Evolutionary conservation across 2,888 invertebrate genomes (phyloP), one percentile per base, ranked within the genome.

Genomic region (Pammene fasciana): DNA sequence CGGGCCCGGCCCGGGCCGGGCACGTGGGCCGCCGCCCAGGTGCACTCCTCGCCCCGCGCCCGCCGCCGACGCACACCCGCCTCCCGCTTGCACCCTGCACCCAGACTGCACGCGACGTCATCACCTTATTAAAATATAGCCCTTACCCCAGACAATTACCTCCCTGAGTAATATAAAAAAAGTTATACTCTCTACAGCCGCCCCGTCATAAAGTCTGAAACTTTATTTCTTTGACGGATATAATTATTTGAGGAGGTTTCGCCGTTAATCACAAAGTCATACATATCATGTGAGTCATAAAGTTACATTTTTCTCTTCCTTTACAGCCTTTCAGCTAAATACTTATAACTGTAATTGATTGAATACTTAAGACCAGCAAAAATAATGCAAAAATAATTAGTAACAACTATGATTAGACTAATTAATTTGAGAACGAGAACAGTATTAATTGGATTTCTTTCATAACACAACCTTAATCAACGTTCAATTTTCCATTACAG

Each of bases 1-100:
- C 79, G 78, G 80, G 84, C 86, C 84, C 79, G 79, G 71, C 75
- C 72, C 74, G 71, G 83, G 86, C 87, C 87, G 86, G 88, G 89
- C 90, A 88, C 90, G 89, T 87, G 89, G 84, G 76, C 86, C 87
- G 86, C 88, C 88, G 88, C 89, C 89, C 89, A 88, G 88, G 88
- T 89, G 89, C 89, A 89, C 85, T 84, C 81, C 81, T 79, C 81
- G 80, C 80, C 78, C 73, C 61, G 59, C 72, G 54, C 62, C 62
- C 38, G 46, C 38, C 62, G 38, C 62, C 48, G 36, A 50, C 61
- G 48, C 50, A 61, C 59, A 57, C 60, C 11, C 62, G 26, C 43
- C 41, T 36, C 8, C 57, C 48, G 34, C 73, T 77, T 78, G 76
- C 81, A 76, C 70, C 75, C 74, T 79, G 79, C 78, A 78, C 68